These are phyloP conservation scores for Acronicta alni DNA, from an alignment of 2,888 invertebrate genomes.

Conservation along the genomic window DNA sequence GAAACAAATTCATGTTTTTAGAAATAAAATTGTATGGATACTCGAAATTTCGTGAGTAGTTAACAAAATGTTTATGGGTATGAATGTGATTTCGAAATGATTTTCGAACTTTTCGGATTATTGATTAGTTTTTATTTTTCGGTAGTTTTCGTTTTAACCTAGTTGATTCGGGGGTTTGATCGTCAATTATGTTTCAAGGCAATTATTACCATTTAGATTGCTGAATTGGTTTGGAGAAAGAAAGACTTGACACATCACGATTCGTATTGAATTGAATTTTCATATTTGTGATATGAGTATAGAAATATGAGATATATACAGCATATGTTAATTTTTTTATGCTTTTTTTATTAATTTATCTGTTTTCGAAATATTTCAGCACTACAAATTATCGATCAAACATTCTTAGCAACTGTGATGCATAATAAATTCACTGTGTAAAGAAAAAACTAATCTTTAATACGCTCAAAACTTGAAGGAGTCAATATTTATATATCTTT, in stretches of 20 bases:
- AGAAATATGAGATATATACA: conserved; percentile 43
- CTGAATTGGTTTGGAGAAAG: conserved; percentile 53
- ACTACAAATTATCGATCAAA: conserved; percentile 51
- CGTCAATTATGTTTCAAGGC: conserved; percentile 48
- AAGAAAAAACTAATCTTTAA: conserved; percentile 51
- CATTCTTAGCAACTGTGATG: conserved; percentile 53
- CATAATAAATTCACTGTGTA: conserved; percentile 19
- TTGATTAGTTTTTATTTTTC: conserved; percentile 59
- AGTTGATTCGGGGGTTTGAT: conserved; percentile 57
- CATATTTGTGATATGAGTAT: conserved; percentile 55
- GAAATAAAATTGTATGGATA: conserved; percentile 82
- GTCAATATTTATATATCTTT: conserved; percentile 23
- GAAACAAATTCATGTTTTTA: conserved; percentile 83
- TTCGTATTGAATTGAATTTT: conserved; percentile 51
- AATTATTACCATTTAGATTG: conserved; percentile 32
- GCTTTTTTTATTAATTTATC: conserved; percentile 34
- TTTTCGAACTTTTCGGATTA: conserved; percentile 52
- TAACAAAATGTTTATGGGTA: conserved; percentile 76
- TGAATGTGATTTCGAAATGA: conserved; percentile 75
- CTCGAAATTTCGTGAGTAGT: conserved; percentile 83
- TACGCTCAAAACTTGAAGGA: conserved; percentile 25
- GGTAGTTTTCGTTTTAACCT: conserved; percentile 38
- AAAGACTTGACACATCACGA: conserved; percentile 55
- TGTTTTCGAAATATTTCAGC: conserved; percentile 50
- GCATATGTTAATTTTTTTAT: conserved; percentile 39